These are phyloP conservation scores for Otocyon megalotis DNA, from an alignment of 2,113 vertebrate species.

Conservation along the genomic window DNA sequence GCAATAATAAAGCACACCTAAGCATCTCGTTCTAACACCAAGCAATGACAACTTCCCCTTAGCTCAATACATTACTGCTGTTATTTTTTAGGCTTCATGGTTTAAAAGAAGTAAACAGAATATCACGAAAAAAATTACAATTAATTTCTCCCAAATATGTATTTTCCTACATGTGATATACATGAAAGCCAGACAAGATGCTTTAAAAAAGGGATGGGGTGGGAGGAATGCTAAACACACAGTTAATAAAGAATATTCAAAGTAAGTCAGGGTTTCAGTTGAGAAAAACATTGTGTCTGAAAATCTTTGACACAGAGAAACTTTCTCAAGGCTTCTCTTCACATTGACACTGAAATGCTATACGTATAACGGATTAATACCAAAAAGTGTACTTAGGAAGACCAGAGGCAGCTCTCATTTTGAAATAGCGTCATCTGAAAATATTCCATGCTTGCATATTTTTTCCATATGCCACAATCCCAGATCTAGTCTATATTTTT, in stretches of 20 bases:
- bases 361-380: neutral
- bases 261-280: neutral
- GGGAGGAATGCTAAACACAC: neutral
- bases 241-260: neutral
- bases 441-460: slow-evolving; percentile 70
- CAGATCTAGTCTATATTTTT: slow-evolving; percentile 62
- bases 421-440: slow-evolving; percentile 57
- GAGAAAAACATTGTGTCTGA: neutral
- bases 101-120: slow-evolving; percentile 56
- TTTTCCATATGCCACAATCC: slow-evolving; percentile 62
- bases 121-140: slow-evolving; percentile 42
- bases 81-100: neutral
- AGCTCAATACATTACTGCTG: neutral
- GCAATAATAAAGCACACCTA: neutral
- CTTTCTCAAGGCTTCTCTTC: slow-evolving; percentile 53
- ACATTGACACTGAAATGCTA: neutral
- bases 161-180: neutral
- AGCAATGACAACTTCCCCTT: slow-evolving; percentile 11
- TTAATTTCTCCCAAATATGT: neutral
- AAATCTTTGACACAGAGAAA: slow-evolving; percentile 19
- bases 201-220: neutral
- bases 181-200: neutral
- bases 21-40: slow-evolving; percentile 36
- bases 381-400: slow-evolving; percentile 32
- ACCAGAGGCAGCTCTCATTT: slow-evolving; percentile 54